These are phyloP conservation scores for Cossypha caffra DNA, from an alignment of 2,797 vertebrate species.

Conservation along the genomic window DNA sequence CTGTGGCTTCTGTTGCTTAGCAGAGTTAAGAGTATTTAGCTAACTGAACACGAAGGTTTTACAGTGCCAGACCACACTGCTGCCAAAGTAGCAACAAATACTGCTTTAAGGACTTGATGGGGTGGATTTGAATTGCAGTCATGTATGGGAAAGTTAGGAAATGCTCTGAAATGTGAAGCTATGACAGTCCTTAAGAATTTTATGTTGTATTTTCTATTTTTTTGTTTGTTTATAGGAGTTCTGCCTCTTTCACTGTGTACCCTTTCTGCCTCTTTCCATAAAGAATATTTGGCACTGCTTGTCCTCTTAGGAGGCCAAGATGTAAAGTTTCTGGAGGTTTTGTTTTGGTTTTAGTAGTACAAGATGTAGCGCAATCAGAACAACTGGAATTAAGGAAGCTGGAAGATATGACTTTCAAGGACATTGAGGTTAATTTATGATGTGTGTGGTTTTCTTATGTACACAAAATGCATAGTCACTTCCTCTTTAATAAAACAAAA, in stretches of 20 bases:
- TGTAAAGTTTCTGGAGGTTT: neutral
- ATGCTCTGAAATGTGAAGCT: neutral
- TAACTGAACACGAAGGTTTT: neutral
- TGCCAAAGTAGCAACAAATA: neutral
- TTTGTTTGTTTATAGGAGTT: neutral
- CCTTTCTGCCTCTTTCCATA: neutral
- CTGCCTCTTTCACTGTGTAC: neutral
- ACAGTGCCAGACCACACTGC: neutral
- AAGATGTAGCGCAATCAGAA: neutral
- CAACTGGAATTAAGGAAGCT: neutral
- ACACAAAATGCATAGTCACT: neutral
- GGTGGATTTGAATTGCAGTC: neutral
- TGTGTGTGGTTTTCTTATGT: conserved; percentile 26
- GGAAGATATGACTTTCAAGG: neutral
- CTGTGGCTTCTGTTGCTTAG: neutral
- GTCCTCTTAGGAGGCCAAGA: neutral
- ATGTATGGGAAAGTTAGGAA: neutral
- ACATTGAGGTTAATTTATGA: neutral
- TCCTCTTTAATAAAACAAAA: neutral
- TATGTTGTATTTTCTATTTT: neutral
- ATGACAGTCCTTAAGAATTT: neutral
- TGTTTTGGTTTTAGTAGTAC: conserved; percentile 7
- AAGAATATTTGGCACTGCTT: neutral
- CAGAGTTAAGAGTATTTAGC: neutral
- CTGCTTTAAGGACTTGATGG: neutral